A percentile compares a stretch with the other conserved stretches of the same genome.
Conservation (phyloP, 2,888 invertebrate genomes). For the Abrostola tripartita region DNA sequence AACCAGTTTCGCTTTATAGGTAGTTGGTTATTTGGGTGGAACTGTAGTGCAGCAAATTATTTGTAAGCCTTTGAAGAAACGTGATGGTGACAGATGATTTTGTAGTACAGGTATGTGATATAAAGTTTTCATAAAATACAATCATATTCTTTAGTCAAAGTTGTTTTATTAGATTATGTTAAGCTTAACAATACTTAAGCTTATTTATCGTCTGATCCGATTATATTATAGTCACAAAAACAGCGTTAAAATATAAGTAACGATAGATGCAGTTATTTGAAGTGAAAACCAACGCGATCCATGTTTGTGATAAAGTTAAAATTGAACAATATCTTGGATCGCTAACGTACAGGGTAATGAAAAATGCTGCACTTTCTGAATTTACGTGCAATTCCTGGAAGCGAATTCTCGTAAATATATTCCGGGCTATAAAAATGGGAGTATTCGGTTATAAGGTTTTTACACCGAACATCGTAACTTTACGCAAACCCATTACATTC, state of each 20-base stretch:
- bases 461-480: constrained; percentile 74
- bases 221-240: too few relatives aligned
- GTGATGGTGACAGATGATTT: neutral
- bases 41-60: neutral
- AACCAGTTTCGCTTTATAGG: neutral
- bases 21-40: neutral
- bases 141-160: too few relatives aligned
- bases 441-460: constrained; percentile 81
- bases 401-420: constrained; percentile 83
- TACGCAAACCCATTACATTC: constrained; percentile 51
- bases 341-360: constrained; percentile 64
- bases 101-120: too few relatives aligned
- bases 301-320: constrained; percentile 41
- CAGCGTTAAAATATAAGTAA: too few relatives aligned
- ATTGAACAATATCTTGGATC: constrained; percentile 47
- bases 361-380: constrained; percentile 72
- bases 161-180: too few relatives aligned
- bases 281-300: too few relatives aligned
- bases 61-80: neutral
- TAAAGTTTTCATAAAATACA: too few relatives aligned
- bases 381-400: constrained; percentile 81
- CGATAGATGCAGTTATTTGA: too few relatives aligned
- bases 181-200: too few relatives aligned
- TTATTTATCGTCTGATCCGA: too few relatives aligned
- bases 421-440: constrained; percentile 79